These are phyloP conservation scores for Pantherophis vulpinus DNA, from an alignment of 2,797 vertebrate genomes.

Conservation along the genomic window DNA sequence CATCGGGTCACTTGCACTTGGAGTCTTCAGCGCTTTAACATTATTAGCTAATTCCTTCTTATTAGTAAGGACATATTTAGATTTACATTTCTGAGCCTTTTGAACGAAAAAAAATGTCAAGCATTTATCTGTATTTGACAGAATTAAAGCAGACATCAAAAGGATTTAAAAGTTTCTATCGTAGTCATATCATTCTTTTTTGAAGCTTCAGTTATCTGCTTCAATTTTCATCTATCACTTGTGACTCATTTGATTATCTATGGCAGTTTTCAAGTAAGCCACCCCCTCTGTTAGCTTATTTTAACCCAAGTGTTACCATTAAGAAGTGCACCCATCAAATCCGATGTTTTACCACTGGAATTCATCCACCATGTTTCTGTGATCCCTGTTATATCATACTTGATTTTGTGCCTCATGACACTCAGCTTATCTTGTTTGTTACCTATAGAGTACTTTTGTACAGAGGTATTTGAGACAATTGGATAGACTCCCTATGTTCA, in stretches of 20 bases:
- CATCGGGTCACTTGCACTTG: no score
- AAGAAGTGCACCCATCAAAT: neutral
- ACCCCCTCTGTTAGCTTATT: neutral
- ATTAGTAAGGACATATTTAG: neutral
- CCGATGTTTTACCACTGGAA: neutral
- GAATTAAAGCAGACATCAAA: neutral
- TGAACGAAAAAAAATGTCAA: neutral
- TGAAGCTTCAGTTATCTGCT: neutral
- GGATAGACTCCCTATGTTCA: neutral
- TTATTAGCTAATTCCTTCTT: neutral
- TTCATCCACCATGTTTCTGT: neutral
- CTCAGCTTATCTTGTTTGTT: neutral
- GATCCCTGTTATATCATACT: neutral
- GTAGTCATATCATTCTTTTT: neutral
- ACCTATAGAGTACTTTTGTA: neutral
- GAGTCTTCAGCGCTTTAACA: neutral
- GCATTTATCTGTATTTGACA: neutral
- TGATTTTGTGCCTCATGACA: neutral
- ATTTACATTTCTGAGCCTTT: neutral
- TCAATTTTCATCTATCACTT: neutral
- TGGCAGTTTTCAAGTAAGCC: neutral
- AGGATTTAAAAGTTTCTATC: neutral
- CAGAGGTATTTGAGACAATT: neutral
- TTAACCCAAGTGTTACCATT: neutral
- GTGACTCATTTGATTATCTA: neutral